Percentiles rank a stretch among this genome's conserved stretches.
Evolutionary conservation across 2,888 invertebrate genomes (phyloP).

Genomic region (Dorcus hopei): DNA sequence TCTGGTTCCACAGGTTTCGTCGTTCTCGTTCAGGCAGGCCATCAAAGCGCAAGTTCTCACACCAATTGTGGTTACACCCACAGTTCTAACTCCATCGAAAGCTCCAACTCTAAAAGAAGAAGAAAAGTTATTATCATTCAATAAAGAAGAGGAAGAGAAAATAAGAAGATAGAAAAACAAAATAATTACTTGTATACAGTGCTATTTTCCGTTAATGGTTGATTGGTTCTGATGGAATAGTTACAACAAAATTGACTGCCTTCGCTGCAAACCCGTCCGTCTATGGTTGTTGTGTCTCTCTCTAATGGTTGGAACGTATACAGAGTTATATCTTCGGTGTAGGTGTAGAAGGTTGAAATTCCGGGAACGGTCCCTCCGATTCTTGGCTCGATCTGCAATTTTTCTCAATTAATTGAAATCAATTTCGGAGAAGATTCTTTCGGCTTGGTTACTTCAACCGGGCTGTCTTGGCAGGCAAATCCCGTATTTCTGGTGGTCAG

Average conservation of each 20-base stretch:
- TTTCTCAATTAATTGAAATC: not conserved
- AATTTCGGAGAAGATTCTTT: not conserved
- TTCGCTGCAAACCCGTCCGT: constrained; percentile 18
- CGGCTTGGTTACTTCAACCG: not conserved
- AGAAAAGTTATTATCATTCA: constrained; percentile 4
- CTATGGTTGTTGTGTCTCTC: not conserved
- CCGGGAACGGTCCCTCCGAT: constrained; percentile 3
- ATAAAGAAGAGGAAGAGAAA: not conserved
- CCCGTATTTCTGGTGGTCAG: constrained; percentile 1
- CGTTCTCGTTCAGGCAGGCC: constrained; percentile 23
- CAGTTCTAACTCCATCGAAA: constrained; percentile 25
- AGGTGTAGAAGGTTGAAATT: not conserved
- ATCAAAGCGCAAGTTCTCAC: constrained; percentile 29
- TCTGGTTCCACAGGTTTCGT: constrained; percentile 21
- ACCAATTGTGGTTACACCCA: constrained; percentile 19
- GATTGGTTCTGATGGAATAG: constrained; percentile 17
- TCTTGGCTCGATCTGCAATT: constrained; percentile 7
- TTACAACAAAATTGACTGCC: constrained; percentile 22
- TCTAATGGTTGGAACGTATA: constrained; percentile 10
- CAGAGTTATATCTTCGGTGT: constrained; percentile 7
- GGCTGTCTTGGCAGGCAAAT: not conserved
- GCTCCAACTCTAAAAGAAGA: constrained; percentile 23
- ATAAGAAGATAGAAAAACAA: not conserved
- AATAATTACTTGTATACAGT: constrained; percentile 23
- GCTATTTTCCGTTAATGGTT: constrained; percentile 1